Conservation (phyloP, 1,140 invertebrate genomes). For the Aphelinus certus region DNA sequence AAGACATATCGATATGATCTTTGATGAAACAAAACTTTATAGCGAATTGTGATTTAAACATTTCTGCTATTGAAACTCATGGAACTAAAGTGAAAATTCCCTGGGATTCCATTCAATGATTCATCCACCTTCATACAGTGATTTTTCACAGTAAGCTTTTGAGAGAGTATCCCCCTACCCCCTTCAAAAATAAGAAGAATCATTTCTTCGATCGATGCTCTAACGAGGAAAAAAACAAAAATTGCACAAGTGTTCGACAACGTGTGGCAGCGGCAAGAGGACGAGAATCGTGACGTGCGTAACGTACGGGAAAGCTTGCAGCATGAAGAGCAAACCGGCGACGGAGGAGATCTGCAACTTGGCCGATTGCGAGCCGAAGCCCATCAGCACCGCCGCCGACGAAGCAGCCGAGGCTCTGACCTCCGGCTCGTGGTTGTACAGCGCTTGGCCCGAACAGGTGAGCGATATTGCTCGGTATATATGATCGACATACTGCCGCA, state of each 20-base stretch:
- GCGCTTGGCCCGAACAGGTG: conserved; percentile 56
- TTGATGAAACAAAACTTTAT: too few species aligned
- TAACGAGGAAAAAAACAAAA: conserved; percentile 9
- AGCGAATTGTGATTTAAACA: too few species aligned
- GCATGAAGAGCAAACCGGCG: conserved; percentile 44
- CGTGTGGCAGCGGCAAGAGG: conserved; percentile 51
- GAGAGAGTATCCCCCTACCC: too few species aligned
- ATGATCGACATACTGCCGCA: too few species aligned
- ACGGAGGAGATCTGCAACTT: conserved; percentile 51
- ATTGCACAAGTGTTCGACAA: conserved; percentile 51
- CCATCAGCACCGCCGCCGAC: conserved; percentile 11
- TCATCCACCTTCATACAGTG: too few species aligned
- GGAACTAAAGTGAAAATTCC: too few species aligned
- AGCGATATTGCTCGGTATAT: too few species aligned
- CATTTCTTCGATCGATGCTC: not conserved
- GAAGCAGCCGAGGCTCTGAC: conserved; percentile 35
- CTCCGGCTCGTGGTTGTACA: conserved; percentile 51
- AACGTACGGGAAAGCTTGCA: conserved; percentile 42
- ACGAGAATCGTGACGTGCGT: conserved; percentile 49
- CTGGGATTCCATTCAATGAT: too few species aligned
- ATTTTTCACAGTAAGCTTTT: too few species aligned
- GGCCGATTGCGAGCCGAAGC: conserved; percentile 39
- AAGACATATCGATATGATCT: too few species aligned
- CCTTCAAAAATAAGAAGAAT: not conserved
- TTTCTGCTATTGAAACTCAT: too few species aligned